Base-by-base conservation (phyloP, 2,797 vertebrate species). In the Siniperca scherzeri region DNA sequence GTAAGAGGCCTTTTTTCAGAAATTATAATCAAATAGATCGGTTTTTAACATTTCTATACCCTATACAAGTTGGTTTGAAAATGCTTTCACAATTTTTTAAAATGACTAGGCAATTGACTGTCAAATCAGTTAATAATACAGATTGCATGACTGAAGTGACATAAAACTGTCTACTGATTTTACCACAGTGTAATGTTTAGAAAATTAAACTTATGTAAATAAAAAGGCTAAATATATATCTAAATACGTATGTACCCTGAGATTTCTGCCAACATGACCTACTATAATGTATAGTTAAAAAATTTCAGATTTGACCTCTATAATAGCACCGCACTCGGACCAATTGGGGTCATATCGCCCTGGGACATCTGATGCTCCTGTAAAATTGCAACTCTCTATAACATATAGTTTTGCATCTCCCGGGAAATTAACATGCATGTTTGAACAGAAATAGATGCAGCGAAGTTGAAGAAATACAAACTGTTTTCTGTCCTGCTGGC, bases 401-500 rank as follows among this genome's bases (percentile, higher is more conserved):
- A 76, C 66, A 62, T 55, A 64, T 48, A 74, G 68, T 84, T 77
- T 55, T 38, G 42, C 40, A 82, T 83, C 87, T 88, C 89, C 8
- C 0, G 85, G 82, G 88, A 90, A 92, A 90, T 87, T 82, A 83
- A 68, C 61, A 2, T 3, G 12, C 21, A 4, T 27, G 65, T 84
- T 87, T 57, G n/a, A 70, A 50, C 65, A 33, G 55, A 78, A 90
- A 76, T 36, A 8, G 85, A 77, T 42, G 12, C 8, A 5, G 53
- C 25, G 70, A 70, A 82, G 64, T 64, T 82, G 61, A 74, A 70
- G 73, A 46, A 81, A 81, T 68, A 27, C 5, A 48, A 59, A 68
- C 56, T 0, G 16, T 69, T 69, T 11, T 57, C 53, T 55, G 16
- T 70, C 42, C n/a, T 36, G 44, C 55, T 57, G 66, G 25, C 46